A percentile compares a stretch with the other conserved stretches of the same genome.
Conservation (phyloP, 2,797 vertebrate genomes). For the Macropus fuliginosus region DNA sequence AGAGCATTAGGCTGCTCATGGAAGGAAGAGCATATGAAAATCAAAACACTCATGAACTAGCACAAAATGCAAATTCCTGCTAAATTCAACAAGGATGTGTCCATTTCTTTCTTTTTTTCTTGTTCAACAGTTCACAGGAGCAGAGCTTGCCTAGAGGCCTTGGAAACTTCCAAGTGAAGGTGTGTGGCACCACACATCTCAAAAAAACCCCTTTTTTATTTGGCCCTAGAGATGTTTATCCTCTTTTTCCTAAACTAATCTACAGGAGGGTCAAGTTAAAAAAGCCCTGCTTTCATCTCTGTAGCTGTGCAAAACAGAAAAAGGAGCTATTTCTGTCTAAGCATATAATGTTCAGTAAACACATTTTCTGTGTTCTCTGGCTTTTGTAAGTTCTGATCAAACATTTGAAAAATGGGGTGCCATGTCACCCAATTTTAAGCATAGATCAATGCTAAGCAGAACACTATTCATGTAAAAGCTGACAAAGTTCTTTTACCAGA, state of each 20-base stretch:
- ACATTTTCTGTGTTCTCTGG: background rate
- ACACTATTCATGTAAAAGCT: background rate
- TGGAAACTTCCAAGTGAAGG: background rate
- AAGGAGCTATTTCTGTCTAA: background rate
- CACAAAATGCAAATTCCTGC: constrained; percentile 64
- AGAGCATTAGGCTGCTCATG: constrained; percentile 51
- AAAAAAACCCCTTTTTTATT: background rate
- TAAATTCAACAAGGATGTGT: constrained; percentile 21
- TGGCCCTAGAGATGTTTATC: background rate
- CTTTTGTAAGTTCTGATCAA: background rate
- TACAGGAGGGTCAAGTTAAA: background rate
- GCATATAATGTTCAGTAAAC: background rate
- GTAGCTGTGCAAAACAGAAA: background rate
- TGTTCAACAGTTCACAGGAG: constrained; percentile 11
- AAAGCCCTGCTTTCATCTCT: constrained; percentile 11
- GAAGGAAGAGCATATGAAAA: constrained; percentile 50
- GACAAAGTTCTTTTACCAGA: background rate
- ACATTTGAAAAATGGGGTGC: background rate
- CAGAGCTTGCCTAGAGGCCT: background rate
- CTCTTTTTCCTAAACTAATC: background rate
- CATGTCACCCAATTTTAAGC: background rate
- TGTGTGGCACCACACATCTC: background rate
- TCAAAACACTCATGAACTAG: constrained; percentile 43
- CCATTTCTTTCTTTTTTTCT: constrained; percentile 59
- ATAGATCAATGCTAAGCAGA: background rate